Conservation (phyloP, 2,888 invertebrate species). For the Germaria angustata region DNA sequence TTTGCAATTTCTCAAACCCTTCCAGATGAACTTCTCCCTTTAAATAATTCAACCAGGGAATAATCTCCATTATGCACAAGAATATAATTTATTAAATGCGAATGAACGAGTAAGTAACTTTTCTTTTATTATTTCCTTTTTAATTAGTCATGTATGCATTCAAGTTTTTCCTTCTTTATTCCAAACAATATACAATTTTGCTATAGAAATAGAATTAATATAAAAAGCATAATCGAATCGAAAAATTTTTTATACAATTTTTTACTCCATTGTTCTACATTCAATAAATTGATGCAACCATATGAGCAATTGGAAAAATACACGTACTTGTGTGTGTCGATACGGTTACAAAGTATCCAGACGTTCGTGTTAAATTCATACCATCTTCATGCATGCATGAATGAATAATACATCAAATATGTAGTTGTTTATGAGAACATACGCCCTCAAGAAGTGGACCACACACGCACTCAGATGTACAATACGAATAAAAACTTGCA, state of each 20-base stretch:
- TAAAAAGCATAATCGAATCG: slow-evolving; percentile 6
- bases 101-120: background rate
- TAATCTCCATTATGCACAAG: background rate
- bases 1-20: background rate
- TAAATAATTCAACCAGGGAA: background rate
- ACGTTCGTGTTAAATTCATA: background rate
- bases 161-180: background rate
- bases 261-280: slow-evolving; percentile 5
- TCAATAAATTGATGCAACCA: slow-evolving; percentile 36
- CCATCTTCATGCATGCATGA: background rate
- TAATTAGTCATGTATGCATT: slow-evolving; percentile 16
- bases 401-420: background rate
- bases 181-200: too few species aligned
- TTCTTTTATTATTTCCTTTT: background rate
- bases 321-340: too few species aligned
- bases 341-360: background rate
- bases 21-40: slow-evolving; percentile 1
- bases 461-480: background rate
- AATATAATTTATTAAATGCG: background rate
- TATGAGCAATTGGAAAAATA: too few species aligned
- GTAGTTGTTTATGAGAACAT: background rate
- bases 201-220: too few species aligned
- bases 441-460: background rate
- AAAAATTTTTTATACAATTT: background rate
- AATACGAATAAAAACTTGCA: slow-evolving; percentile 7